Evolutionary conservation across 2,797 vertebrate species (phyloP).

Genomic region (Channa striata): DNA sequence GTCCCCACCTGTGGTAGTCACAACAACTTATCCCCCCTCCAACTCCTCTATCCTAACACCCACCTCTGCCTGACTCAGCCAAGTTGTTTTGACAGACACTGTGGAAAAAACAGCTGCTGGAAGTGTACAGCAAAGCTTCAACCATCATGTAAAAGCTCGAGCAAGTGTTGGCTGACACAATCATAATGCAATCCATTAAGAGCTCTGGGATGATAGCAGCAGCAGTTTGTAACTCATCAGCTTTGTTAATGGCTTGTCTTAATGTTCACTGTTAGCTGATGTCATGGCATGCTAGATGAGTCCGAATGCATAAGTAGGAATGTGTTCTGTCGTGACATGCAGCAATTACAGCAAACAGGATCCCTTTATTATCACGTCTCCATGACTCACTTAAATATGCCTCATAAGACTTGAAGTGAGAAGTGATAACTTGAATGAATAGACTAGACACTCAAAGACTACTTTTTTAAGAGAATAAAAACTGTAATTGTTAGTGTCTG

Average conservation of each 20-base stretch:
- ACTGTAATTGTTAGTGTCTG: not conserved
- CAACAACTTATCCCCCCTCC: conserved; percentile 65
- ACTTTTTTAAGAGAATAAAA: not conserved
- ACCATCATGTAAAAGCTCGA: conserved; percentile 75
- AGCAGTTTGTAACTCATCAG: conserved; percentile 84
- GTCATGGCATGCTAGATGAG: conserved; percentile 77
- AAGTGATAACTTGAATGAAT: conserved; percentile 39
- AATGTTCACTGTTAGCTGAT: conserved; percentile 77
- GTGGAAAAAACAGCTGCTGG: conserved; percentile 85
- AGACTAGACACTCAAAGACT: not conserved
- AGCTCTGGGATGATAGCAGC: conserved; percentile 80
- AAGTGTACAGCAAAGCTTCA: conserved; percentile 64
- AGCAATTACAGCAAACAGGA: conserved; percentile 52
- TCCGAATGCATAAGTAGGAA: conserved; percentile 70
- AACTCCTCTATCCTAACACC: conserved; percentile 60
- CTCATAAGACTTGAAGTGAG: conserved; percentile 35
- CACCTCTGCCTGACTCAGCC: conserved; percentile 42
- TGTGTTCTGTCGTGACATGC: conserved; percentile 78
- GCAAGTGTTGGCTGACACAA: conserved; percentile 81
- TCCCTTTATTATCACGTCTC: conserved; percentile 64
- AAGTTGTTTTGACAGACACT: conserved; percentile 87
- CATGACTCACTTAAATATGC: conserved; percentile 51
- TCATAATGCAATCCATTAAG: conserved; percentile 89
- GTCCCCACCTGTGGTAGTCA: conserved; percentile 83
- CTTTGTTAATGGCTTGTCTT: conserved; percentile 82